Percentiles rank a stretch among this genome's conserved stretches.
Conservation (phyloP, 53 echinoderm and acorn worm genomes). For the Antedon mediterranea region DNA sequence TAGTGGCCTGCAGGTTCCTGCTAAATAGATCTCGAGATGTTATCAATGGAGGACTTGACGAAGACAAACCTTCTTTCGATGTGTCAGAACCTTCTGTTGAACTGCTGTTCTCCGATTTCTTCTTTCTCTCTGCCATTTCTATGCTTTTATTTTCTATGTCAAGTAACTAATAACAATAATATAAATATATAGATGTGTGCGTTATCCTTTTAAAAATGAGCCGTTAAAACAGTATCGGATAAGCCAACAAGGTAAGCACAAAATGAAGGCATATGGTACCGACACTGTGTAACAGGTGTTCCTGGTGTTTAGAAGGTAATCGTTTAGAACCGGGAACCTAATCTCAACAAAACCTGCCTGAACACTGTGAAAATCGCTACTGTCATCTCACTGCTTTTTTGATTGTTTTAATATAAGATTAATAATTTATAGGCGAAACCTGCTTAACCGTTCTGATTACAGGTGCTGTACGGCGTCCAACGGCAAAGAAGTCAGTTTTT, state of each 20-base stretch:
- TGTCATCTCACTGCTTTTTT: not conserved
- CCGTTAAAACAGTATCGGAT: too few species aligned
- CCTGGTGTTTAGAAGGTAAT: not conserved
- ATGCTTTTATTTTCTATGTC: not conserved
- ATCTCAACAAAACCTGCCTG: not conserved
- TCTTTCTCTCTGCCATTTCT: not conserved
- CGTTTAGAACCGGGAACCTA: not conserved
- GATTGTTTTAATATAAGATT: not conserved
- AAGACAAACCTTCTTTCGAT: not conserved
- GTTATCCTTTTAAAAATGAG: not conserved
- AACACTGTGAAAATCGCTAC: not conserved
- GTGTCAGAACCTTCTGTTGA: not conserved
- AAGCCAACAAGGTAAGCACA: not conserved
- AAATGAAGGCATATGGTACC: not conserved
- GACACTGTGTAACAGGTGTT: not conserved
- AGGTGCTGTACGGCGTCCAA: not conserved
- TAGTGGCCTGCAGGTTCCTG: constrained; percentile 65
- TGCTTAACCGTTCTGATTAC: not conserved
- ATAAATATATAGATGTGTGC: not conserved
- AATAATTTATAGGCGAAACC: not conserved
- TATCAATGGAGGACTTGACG: not conserved
- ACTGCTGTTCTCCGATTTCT: not conserved
- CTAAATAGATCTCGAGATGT: constrained; percentile 24
- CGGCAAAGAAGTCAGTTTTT: not conserved
- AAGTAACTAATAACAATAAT: not conserved